Evolutionary conservation across 2,797 vertebrate species (phyloP).

Genomic region (Staurois parvus): DNA sequence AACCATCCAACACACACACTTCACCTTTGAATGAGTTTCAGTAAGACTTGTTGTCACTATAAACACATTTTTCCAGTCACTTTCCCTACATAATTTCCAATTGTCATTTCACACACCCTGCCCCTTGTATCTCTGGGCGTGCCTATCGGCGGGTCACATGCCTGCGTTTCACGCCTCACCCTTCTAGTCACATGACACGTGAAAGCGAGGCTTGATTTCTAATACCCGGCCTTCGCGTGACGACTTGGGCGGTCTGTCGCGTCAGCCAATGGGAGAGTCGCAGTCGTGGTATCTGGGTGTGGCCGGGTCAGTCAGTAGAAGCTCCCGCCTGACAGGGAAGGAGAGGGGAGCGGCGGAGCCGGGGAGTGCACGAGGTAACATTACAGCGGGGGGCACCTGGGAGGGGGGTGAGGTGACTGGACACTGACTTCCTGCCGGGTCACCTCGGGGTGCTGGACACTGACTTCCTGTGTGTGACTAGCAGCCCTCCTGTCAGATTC

Average conservation of each 20-base stretch:
- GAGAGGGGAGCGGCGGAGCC: slow-evolving; percentile 21
- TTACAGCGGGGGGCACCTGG: background rate
- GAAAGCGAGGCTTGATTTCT: background rate
- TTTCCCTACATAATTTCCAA: too few relatives aligned
- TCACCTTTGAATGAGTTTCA: too few relatives aligned
- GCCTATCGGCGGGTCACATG: too few relatives aligned
- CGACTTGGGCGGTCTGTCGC: background rate
- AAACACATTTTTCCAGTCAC: too few relatives aligned
- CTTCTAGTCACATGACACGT: background rate
- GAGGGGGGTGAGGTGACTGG: too few relatives aligned
- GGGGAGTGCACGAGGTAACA: slow-evolving; percentile 21
- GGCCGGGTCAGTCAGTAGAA: background rate
- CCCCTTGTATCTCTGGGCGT: too few relatives aligned
- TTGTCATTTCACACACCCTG: too few relatives aligned
- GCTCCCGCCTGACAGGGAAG: slow-evolving; percentile 49
- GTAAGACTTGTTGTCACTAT: too few relatives aligned
- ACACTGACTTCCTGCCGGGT: background rate
- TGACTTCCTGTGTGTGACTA: background rate
- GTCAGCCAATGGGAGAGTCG: background rate
- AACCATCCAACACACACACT: too few relatives aligned
- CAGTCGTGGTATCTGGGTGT: slow-evolving; percentile 20
- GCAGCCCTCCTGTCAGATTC: background rate
- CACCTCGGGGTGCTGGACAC: background rate
- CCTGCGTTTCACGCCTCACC: background rate
- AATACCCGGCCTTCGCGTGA: fast-evolving